Percentiles rank a stretch among this genome's conserved stretches.
phyloP scores from a whole-genome alignment of 2,113 vertebrate genomes.

The Irena cyanogastra region DNA sequence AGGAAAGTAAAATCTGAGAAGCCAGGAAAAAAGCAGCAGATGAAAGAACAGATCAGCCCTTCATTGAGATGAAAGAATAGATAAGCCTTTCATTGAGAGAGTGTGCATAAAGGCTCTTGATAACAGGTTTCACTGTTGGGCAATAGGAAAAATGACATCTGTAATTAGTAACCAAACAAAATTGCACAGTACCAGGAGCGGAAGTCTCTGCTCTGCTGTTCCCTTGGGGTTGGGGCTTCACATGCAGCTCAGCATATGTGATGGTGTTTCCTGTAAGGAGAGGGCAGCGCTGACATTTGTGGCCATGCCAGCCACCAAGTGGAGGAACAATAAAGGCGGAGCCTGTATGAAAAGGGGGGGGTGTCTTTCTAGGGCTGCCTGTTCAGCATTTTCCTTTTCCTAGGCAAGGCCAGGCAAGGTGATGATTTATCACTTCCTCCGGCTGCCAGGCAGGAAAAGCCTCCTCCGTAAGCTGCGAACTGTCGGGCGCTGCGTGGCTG shows the following conservation, averaged over 20 bases:
- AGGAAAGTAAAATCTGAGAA: neutral
- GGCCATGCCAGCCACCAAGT: neutral
- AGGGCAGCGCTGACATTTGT: neutral
- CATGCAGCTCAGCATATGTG: neutral
- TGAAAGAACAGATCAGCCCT: neutral
- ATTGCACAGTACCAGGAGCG: neutral
- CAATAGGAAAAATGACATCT: neutral
- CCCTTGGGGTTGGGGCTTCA: neutral
- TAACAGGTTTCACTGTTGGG: neutral
- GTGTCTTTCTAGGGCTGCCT: neutral
- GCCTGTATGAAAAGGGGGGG: neutral
- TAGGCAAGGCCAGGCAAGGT: neutral
- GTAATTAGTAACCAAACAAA: constrained; percentile 11
- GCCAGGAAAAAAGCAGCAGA: rapidly evolving
- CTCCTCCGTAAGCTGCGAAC: neutral
- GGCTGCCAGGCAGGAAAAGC: neutral
- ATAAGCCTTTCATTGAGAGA: neutral
- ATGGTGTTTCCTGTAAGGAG: constrained; percentile 2
- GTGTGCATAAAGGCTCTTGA: neutral
- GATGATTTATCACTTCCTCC: constrained; percentile 25
- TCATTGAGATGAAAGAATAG: neutral
- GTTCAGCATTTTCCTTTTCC: neutral
- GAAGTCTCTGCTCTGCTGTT: constrained; percentile 24
- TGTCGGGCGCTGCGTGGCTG: neutral
- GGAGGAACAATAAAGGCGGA: neutral